Percentiles rank a stretch among this genome's conserved stretches.
Evolutionary conservation across 2,797 vertebrate species (phyloP).

Genomic region (Megaceryle alcyon): DNA sequence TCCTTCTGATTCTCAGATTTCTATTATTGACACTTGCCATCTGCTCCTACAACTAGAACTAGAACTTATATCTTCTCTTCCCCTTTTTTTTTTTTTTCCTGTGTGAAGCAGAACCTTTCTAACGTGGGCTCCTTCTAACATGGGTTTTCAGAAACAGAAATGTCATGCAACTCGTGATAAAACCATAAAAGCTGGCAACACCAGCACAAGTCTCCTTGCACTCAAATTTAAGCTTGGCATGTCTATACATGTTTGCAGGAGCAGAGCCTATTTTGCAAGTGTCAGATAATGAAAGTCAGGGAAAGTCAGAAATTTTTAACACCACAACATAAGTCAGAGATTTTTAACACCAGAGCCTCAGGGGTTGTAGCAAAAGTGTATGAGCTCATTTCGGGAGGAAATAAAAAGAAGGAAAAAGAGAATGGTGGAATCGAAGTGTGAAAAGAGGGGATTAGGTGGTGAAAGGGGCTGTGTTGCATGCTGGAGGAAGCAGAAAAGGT

Average conservation of each 20-base stretch:
- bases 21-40: background rate
- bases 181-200: background rate
- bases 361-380: background rate
- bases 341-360: constrained; percentile 41
- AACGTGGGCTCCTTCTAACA: background rate
- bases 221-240: background rate
- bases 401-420: constrained; percentile 26
- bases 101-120: background rate
- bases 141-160: background rate
- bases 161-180: background rate
- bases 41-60: background rate
- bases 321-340: constrained; percentile 9
- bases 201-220: background rate
- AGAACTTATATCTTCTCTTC: background rate
- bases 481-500: constrained; percentile 35
- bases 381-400: constrained; percentile 1
- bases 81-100: background rate
- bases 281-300: constrained; percentile 41
- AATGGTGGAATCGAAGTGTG: constrained; percentile 40
- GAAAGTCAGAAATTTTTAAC: constrained; percentile 47
- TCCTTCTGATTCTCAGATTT: background rate
- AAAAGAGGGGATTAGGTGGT: constrained; percentile 47
- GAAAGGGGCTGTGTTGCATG: background rate
- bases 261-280: constrained; percentile 34
- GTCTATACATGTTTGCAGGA: background rate